Base-by-base conservation (phyloP, 2,797 vertebrate genomes). In the Phyllotis vaccarum region DNA sequence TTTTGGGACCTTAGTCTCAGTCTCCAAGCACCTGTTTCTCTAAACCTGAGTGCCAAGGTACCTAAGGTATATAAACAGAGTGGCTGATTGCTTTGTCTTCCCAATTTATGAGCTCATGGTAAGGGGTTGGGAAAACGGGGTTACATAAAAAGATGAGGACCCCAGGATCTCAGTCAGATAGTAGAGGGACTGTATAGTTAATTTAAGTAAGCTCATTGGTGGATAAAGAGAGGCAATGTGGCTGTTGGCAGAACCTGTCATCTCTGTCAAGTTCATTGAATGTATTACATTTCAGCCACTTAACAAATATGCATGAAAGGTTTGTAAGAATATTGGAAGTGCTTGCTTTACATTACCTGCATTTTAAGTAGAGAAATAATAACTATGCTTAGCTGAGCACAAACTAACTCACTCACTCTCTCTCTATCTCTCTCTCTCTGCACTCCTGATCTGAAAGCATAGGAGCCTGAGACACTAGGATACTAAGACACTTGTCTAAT, bases 1-100 rank as follows among this genome's bases (percentile, higher is more conserved):
- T 91, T 90, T 68, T 0, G 58, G 37, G 60, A 31, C 66, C 78
- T 79, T 70, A 58, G 82, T 90, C 75, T 92, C 81, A 27, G 37
- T 74, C 88, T 94, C 88, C 52, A 72, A 91, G 70, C 13, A 54
- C 37, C 74, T 74, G 78, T 90, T 90, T 88, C 13, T 93, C 82
- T 94, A 86, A 82, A 93, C 87, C 74, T 43, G 78, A 70, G 34
- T 62, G 54, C 37, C 78, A 9, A 12, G 43, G 60, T 58, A 62
- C 64, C 66, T 52, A 5, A 34, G 13, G 64, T 56, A 22, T 75
- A 54, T 74, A 70, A 49, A 37, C 49, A 49, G 62, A 22, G 17
- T 40, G 31, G 37, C 76, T 62, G 60, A 75, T 68, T 86, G n/a
- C 85, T 68, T 2, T 27, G 46, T 29, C 37, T 80, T 70, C 80